Conservation (phyloP, 2,888 invertebrate genomes). For the Ophioninae sp. region DNA sequence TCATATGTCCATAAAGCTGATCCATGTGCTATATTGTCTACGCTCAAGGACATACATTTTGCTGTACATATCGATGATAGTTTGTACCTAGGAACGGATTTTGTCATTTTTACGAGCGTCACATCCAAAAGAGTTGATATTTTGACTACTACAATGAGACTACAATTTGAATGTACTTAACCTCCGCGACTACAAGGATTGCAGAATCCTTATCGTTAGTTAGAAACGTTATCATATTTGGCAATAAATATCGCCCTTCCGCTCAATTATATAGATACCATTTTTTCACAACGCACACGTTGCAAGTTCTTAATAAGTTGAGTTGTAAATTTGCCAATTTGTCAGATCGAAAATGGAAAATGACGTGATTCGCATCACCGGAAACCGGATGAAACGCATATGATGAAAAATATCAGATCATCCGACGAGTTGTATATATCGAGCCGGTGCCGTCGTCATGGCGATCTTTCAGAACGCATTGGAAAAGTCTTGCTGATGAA, state of each 20-base stretch:
- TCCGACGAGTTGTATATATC: neutral
- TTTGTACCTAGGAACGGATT: neutral
- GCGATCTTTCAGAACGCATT: neutral
- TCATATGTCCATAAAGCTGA: neutral
- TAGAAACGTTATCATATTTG: neutral
- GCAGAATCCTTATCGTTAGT: neutral
- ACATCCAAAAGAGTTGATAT: constrained; percentile 6
- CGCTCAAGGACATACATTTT: neutral
- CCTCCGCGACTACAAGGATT: neutral
- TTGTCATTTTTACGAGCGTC: neutral
- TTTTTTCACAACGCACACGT: neutral
- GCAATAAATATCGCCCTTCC: neutral
- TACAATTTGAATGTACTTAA: neutral
- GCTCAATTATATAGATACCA: neutral
- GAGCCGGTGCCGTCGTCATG: neutral
- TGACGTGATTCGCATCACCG: neutral
- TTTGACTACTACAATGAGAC: neutral
- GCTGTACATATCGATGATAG: neutral
- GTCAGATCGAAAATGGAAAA: neutral
- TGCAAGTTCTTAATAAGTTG: neutral
- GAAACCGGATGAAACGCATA: neutral
- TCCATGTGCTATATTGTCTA: neutral
- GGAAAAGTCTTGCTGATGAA: neutral
- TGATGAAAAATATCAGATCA: neutral
- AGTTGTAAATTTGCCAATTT: neutral